phyloP scores from a whole-genome alignment of 2,888 invertebrate genomes.

The Creontiades dilutus region DNA sequence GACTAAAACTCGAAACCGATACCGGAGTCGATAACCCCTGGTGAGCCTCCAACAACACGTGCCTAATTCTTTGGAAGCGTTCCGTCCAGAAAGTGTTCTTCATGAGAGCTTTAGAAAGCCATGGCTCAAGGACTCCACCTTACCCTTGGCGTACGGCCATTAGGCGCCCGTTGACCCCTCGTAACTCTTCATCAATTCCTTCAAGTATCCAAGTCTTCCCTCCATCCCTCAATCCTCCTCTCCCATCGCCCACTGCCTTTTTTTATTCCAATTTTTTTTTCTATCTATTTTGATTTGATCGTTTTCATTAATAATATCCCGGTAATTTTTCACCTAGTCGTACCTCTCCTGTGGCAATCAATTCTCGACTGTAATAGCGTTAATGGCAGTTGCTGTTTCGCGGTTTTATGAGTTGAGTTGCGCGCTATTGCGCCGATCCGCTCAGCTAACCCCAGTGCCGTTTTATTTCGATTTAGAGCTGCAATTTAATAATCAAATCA shows the following conservation, averaged over 20 bases:
- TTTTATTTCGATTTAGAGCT: not conserved
- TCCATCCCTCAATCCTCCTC: not conserved
- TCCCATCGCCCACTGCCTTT: conserved; percentile 13
- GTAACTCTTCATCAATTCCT: conserved; percentile 68
- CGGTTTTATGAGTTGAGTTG: conserved; percentile 7
- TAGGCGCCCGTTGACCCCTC: conserved; percentile 69
- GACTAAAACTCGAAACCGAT: conserved; percentile 11
- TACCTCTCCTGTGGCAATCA: conserved; percentile 12
- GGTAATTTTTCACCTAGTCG: conserved; percentile 45
- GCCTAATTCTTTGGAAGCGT: conserved; percentile 52
- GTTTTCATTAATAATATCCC: conserved; percentile 37
- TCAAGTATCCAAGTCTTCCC: conserved; percentile 56
- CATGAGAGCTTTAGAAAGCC: conserved; percentile 61
- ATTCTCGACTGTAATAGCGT: conserved; percentile 25
- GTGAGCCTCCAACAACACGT: conserved; percentile 52
- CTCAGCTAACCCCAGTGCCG: not conserved
- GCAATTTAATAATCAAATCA: not conserved
- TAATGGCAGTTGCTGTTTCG: not conserved
- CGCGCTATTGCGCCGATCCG: conserved; percentile 14
- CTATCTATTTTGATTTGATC: conserved; percentile 22
- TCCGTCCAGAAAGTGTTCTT: conserved; percentile 50
- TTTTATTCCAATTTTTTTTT: conserved; percentile 17
- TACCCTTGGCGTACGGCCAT: conserved; percentile 67
- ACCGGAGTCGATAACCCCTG: conserved; percentile 51
- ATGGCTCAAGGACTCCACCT: conserved; percentile 68